A percentile compares a stretch with the other conserved stretches of the same genome.
These are phyloP conservation scores for Maccullochella peelii DNA, from an alignment of 2,113 vertebrate genomes.

Conservation along the genomic window DNA sequence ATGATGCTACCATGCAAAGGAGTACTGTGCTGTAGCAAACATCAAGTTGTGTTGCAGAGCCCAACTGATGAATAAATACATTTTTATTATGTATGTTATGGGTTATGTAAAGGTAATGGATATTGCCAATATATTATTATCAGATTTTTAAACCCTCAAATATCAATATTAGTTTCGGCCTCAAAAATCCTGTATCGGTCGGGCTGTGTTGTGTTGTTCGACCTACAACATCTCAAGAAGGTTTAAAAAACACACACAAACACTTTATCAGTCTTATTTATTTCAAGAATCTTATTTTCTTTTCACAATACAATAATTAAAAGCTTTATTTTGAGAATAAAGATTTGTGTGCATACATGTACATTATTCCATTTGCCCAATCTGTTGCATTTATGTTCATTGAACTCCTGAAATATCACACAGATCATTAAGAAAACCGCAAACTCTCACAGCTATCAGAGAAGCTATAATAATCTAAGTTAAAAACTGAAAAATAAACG, in stretches of 20 bases:
- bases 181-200: not conserved
- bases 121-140: not conserved
- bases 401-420: not conserved
- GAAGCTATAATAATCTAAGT: not conserved
- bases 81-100: too few relatives aligned
- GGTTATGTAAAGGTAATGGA: not conserved
- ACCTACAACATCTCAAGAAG: not conserved
- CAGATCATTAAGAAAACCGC: not conserved
- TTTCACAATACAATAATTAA: not conserved
- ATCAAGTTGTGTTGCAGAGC: not conserved
- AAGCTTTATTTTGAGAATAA: not conserved
- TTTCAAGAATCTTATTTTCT: not conserved
- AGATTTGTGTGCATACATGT: not conserved
- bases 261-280: not conserved
- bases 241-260: not conserved
- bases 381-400: not conserved
- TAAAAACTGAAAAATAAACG: conserved; percentile 9
- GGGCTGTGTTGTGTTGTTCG: not conserved
- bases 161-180: not conserved
- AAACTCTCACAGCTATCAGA: not conserved
- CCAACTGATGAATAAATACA: too few relatives aligned
- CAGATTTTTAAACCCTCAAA: not conserved
- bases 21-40: not conserved
- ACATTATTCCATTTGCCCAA: not conserved
- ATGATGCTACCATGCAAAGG: not conserved